Percentiles rank a stretch among this genome's conserved stretches.
These are phyloP conservation scores for Oxystoma pomonae DNA, from an alignment of 2,888 invertebrate species.

Conservation along the genomic window DNA sequence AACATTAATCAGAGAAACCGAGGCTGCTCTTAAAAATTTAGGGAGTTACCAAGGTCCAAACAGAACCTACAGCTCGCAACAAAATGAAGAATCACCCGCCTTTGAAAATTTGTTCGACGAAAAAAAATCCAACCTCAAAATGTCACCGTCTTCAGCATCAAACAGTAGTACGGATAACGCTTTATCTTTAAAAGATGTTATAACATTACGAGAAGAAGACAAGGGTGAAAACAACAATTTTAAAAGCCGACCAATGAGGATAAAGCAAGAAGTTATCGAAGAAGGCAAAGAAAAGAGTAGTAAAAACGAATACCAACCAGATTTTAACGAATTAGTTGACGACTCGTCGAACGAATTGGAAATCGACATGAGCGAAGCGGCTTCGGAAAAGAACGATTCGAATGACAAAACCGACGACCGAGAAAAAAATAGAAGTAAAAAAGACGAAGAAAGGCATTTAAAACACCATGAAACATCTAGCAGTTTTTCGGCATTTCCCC, in stretches of 20 bases:
- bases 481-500: conserved; percentile 40
- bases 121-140: conserved; percentile 62
- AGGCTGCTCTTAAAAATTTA: conserved; percentile 81
- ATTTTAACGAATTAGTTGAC: conserved; percentile 73
- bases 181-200: conserved; percentile 65
- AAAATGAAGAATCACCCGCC: conserved; percentile 73
- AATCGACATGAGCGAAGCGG: conserved; percentile 72
- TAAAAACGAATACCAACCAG: conserved; percentile 61
- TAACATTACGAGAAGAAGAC: conserved; percentile 47
- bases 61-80: conserved; percentile 60
- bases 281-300: conserved; percentile 27
- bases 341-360: conserved; percentile 75
- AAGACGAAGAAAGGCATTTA: conserved; percentile 13
- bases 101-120: conserved; percentile 84
- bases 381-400: conserved; percentile 62
- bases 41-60: conserved; percentile 78
- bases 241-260: conserved; percentile 30
- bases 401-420: conserved; percentile 49
- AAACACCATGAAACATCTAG: conserved; percentile 35
- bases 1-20: conserved; percentile 80
- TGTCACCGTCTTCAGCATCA: conserved; percentile 63
- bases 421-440: conserved; percentile 39
- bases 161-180: conserved; percentile 54
- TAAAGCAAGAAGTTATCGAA: conserved; percentile 37
- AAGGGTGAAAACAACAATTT: conserved; percentile 28